Base-by-base conservation (phyloP, 2,888 invertebrate species). In the Prenolepis imparis region DNA sequence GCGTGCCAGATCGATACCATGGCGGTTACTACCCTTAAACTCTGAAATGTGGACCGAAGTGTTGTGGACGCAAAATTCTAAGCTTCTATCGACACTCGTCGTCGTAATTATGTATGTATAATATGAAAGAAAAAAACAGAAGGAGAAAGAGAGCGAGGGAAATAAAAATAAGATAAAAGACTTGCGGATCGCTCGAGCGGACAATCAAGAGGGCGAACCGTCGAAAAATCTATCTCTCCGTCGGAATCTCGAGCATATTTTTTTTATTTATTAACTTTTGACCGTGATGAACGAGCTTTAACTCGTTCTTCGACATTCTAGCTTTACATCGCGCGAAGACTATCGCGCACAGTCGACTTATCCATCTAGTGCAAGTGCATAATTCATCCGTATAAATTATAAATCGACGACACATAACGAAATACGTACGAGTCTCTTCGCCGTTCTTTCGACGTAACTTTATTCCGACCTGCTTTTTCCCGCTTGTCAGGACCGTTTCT, bases 1-100 rank as follows among this genome's bases (percentile, higher is more conserved):
- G 91, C 91, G 90, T 89, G 86, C 84, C 93, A 92, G 92, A 93
- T 93, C 93, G 93, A 93, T 93, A 93, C 91, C 89, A 90, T 87
- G 90, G 90, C 87, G 87, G 88, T 90, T 90, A 52, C n/a, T 52
- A 92, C 91, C 92, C 92, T 92, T 92, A 93, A 92, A 93, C 92
- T 90, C 89, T 89, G 90, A 92, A 92, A 92, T 88, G 90, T 90
- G 90, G 88, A 89, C 91, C 89, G 87, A 91, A 88, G 87, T 52
- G 0, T 52, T 52, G 52, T 88, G 87, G 90, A 86, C 82, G 87
- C 87, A 85, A 88, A 88, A 85, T 55, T 66, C 57, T 36, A 55
- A 57, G 78, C 64, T 82, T 83, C n/a, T 70, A 44, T 80, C 78
- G 39, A 72, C 70, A 15, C 32, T 64, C 36, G 11, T 24, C 2